Evolutionary conservation across 2,113 vertebrate species (phyloP).

Genomic region (Clarias magur): DNA sequence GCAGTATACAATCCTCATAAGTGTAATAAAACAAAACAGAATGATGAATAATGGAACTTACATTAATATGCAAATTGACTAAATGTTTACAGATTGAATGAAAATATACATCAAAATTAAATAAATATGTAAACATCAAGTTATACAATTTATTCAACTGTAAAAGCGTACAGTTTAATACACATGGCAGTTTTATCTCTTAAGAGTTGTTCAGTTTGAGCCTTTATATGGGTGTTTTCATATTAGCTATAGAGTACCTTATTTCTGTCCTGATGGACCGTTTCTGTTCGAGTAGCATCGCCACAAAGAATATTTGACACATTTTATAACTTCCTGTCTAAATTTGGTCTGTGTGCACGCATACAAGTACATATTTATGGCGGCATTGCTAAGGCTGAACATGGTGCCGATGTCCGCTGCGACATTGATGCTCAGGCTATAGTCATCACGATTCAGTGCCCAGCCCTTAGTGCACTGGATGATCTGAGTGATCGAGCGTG

Average conservation of each 20-base stretch:
- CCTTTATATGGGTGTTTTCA: background rate
- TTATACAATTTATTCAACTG: background rate
- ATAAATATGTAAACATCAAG: background rate
- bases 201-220: background rate
- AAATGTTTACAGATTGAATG: background rate
- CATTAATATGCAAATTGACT: background rate
- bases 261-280: background rate
- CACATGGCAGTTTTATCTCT: background rate
- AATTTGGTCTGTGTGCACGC: conserved; percentile 67
- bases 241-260: background rate
- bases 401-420: conserved; percentile 67
- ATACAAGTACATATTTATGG: conserved; percentile 69
- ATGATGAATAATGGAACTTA: background rate
- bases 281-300: conserved; percentile 1
- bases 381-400: conserved; percentile 67
- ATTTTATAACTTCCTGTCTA: conserved; percentile 58
- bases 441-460: conserved; percentile 61
- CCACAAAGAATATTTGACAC: conserved; percentile 36
- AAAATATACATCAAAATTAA: background rate
- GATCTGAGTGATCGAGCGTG: conserved; percentile 65
- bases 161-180: background rate
- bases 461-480: conserved; percentile 61
- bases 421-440: conserved; percentile 62
- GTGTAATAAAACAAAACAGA: background rate
- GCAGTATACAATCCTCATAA: background rate